phyloP scores from a whole-genome alignment of 2,113 vertebrate genomes.

The Nesogale talazaci region DNA sequence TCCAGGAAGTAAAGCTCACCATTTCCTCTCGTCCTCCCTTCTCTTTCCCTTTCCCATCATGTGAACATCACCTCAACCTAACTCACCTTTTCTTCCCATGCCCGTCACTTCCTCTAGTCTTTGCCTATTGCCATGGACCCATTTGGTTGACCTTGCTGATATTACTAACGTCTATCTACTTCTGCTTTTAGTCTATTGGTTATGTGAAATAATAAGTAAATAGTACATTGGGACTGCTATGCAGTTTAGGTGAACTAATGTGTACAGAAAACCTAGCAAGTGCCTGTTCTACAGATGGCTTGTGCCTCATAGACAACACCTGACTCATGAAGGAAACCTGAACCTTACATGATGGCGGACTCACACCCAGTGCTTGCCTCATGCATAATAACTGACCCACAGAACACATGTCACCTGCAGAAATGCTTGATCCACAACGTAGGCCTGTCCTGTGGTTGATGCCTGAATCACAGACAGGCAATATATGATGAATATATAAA shows the following conservation, averaged over 20 bases:
- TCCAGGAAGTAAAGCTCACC: too few species aligned
- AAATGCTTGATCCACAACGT: background rate
- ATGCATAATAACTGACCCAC: background rate
- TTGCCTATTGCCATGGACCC: background rate
- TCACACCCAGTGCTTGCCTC: background rate
- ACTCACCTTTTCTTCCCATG: background rate
- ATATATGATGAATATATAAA: background rate
- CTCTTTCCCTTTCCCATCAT: too few species aligned
- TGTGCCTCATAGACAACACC: background rate
- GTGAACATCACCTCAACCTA: accelerated
- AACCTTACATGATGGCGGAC: background rate
- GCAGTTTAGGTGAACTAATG: background rate
- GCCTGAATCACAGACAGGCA: background rate
- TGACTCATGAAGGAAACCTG: background rate
- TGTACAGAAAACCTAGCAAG: background rate
- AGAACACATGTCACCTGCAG: too few species aligned
- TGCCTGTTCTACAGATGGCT: background rate
- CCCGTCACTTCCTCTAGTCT: background rate
- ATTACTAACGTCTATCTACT: background rate
- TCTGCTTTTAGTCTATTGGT: background rate
- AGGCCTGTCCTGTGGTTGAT: background rate
- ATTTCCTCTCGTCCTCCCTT: background rate
- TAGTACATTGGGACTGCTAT: background rate
- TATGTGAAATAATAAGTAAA: background rate
- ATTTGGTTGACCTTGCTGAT: too few species aligned